Conservation (phyloP, 2,888 invertebrate species). For the Augiades crinisus region DNA sequence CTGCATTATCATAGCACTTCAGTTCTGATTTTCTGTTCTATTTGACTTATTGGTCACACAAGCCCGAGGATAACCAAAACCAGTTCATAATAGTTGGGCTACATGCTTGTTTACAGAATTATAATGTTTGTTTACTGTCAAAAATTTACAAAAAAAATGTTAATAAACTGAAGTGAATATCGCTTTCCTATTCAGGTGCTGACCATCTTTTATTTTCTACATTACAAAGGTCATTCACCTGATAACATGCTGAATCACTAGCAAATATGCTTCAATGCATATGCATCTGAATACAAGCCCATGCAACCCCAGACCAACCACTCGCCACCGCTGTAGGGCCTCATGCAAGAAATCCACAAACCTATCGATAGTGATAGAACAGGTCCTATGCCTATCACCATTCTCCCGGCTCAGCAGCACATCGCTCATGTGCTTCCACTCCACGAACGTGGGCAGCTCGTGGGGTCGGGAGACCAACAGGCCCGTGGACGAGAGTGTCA, state of each 20-base stretch:
- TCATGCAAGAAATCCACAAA: constrained; percentile 46
- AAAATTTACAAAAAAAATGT: too few species aligned
- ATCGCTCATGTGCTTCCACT: constrained; percentile 83
- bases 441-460: constrained; percentile 71
- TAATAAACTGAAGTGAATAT: too few species aligned
- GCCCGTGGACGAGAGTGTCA: constrained; percentile 78
- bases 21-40: too few species aligned
- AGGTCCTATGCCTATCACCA: constrained; percentile 80
- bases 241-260: neutral
- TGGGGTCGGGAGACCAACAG: constrained; percentile 78
- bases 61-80: too few species aligned
- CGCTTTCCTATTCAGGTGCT: too few species aligned
- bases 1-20: too few species aligned
- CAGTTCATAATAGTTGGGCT: too few species aligned
- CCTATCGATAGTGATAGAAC: constrained; percentile 84
- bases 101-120: too few species aligned
- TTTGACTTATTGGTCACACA: too few species aligned
- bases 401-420: constrained; percentile 76
- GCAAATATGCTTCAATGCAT: neutral
- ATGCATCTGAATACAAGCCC: neutral
- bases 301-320: neutral
- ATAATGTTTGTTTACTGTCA: too few species aligned
- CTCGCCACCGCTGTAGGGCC: neutral
- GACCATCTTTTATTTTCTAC: too few species aligned
- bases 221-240: too few species aligned